Percentiles rank a stretch among this genome's conserved stretches.
These are phyloP conservation scores for Archegozetes longisetosus DNA, from an alignment of 1,140 invertebrate genomes.

Conservation along the genomic window DNA sequence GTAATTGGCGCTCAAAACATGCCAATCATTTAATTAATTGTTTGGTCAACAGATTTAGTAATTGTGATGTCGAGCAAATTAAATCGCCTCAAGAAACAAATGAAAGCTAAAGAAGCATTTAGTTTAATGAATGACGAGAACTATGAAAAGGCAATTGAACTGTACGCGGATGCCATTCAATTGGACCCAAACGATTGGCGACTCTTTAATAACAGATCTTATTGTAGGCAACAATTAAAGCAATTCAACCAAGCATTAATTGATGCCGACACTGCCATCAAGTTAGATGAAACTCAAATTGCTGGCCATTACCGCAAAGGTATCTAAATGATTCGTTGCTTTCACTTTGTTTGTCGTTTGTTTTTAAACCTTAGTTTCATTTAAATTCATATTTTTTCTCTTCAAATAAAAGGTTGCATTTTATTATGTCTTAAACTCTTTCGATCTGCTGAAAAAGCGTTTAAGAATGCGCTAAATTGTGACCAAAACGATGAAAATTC, in stretches of 20 bases:
- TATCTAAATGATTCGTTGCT: too few relatives aligned
- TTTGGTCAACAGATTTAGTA: too few relatives aligned
- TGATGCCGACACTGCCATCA: background rate
- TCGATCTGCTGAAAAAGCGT: background rate
- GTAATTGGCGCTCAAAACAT: too few relatives aligned
- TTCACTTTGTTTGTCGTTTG: too few relatives aligned
- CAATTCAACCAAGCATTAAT: background rate
- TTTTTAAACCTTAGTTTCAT: too few relatives aligned
- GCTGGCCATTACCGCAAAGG: background rate
- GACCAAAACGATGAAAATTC: background rate
- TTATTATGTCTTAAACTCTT: background rate
- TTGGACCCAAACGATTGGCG: background rate
- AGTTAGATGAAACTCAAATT: background rate
- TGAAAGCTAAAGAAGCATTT: too few relatives aligned
- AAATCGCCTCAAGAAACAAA: too few relatives aligned
- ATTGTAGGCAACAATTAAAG: background rate
- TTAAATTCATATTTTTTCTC: too few relatives aligned
- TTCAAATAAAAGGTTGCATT: too few relatives aligned
- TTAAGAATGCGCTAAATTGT: background rate
- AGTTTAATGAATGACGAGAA: background rate
- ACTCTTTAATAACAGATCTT: background rate
- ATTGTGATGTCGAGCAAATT: too few relatives aligned
- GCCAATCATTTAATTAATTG: too few relatives aligned
- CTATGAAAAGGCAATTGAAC: background rate
- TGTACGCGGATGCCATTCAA: background rate